Percentiles rank a stretch among this genome's conserved stretches.
Conservation (phyloP, 2,888 invertebrate species). For the Sturmia bella region DNA sequence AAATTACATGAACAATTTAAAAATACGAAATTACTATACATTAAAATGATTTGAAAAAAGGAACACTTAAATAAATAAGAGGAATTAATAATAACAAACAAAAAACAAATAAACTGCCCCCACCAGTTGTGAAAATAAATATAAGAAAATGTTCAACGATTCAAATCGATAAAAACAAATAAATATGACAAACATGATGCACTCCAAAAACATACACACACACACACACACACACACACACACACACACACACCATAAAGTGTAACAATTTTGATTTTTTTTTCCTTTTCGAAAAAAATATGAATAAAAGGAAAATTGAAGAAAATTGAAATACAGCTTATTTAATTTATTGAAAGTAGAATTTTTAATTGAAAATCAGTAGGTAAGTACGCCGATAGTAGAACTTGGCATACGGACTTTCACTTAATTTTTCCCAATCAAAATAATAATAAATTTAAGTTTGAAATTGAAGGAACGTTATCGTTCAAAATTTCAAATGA, state of each 20-base stretch:
- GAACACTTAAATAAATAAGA: conserved; percentile 12
- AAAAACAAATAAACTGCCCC: conserved; percentile 59
- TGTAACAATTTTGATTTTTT: conserved; percentile 53
- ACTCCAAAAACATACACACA: conserved; percentile 41
- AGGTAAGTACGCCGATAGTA: no score
- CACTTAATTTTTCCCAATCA: no score
- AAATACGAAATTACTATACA: conserved; percentile 20
- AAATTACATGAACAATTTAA: conserved; percentile 12
- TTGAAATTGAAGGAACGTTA: no score
- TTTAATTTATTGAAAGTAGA: conserved; percentile 11
- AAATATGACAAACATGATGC: conserved; percentile 24
- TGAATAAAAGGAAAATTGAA: conserved; percentile 24
- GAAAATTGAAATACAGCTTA: conserved; percentile 2
- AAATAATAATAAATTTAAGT: no score
- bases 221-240: conserved; percentile 40
- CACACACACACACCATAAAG: conserved; percentile 48
- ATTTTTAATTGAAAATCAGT: no score
- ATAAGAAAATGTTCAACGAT: conserved; percentile 50
- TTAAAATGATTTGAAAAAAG: conserved; percentile 39
- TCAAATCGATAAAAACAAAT: conserved; percentile 25
- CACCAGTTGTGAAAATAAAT: conserved; percentile 62
- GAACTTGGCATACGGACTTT: no score
- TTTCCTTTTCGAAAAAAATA: conserved; percentile 28
- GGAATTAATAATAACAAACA: not conserved
- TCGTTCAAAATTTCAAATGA: no score